Base-by-base conservation (phyloP, 2,888 invertebrate genomes). In the Orthonychiurus folsomi region DNA sequence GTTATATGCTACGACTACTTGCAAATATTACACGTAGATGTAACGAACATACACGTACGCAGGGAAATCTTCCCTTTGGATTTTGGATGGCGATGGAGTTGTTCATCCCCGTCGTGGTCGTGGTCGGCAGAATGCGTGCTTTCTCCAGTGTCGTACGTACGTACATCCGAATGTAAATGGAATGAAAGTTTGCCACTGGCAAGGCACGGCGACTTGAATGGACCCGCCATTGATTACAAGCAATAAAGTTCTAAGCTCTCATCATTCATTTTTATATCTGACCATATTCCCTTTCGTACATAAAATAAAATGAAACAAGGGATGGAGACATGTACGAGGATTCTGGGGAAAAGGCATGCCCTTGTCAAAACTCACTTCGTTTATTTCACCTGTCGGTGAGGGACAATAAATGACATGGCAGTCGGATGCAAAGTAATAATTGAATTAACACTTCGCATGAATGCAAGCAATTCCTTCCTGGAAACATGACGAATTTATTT, bases 121-220 rank as follows among this genome's bases (percentile, higher is more conserved):
- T n/a, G n/a, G n/a, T n/a, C n/a, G n/a, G n/a, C n/a, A n/a, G n/a
- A 37, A 37, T 5, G 37, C 37, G 37, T 9, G 37, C 5, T 37
- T n/a, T n/a, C 37, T 37, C 37, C 15, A 15, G 37, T 9, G 37
- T 37, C 5, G 37, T 37, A 37, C 9, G 37, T 5, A 37, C n/a
- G n/a, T n/a, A n/a, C n/a, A n/a, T n/a, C n/a, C n/a, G n/a, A 37
- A 37, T 37, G 37, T 37, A 37, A 37, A 37, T 37, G 37, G 37
- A 37, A 37, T 37, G 37, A 37, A 37, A 37, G 37, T 37, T 37
- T 37, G 37, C 9, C 37, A 37, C 37, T 5, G 37, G 15, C n/a
- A n/a, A n/a, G n/a, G n/a, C n/a, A n/a, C n/a, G n/a, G n/a, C 15
- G 37, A 37, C 9, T 37, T 37, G 37, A 37, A 37, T 37, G 37